phyloP scores from a whole-genome alignment of 1,140 invertebrate genomes.

The Teleopsis dalmanni region DNA sequence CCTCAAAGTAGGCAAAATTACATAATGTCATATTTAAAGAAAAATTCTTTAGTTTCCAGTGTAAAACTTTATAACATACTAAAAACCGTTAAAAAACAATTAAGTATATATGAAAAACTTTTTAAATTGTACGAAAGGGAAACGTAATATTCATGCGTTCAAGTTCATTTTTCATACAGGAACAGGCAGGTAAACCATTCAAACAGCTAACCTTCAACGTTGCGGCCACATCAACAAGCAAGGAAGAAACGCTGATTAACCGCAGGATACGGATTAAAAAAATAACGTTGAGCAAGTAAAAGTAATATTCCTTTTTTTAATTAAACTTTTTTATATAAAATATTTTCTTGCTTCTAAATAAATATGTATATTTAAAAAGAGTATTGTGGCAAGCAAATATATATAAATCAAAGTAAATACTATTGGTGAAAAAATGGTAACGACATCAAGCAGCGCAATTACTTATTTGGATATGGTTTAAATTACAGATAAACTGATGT shows the following conservation, averaged over 20 bases:
- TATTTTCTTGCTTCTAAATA: slow-evolving; percentile 13
- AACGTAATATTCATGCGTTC: slow-evolving; percentile 40
- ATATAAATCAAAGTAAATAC: slow-evolving; percentile 17
- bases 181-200: no score
- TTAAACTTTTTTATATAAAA: no score
- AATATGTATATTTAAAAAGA: slow-evolving; percentile 7
- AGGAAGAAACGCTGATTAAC: no score
- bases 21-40: slow-evolving; percentile 3
- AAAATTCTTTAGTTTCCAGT: slow-evolving; percentile 1
- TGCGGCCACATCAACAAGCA: neutral
- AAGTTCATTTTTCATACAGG: slow-evolving; percentile 44
- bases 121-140: slow-evolving; percentile 7
- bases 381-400: slow-evolving; percentile 21
- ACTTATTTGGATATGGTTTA: slow-evolving; percentile 13
- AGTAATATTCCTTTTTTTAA: no score
- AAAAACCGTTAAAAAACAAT: slow-evolving; percentile 5
- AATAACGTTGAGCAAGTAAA: slow-evolving; percentile 2
- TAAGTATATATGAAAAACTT: slow-evolving; percentile 8
- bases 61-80: neutral
- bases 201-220: neutral
- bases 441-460: slow-evolving; percentile 2
- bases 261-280: neutral
- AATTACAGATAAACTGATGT: slow-evolving; percentile 8
- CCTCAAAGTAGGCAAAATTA: slow-evolving; percentile 5
- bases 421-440: slow-evolving; percentile 29